Base-by-base conservation (phyloP, 2,113 vertebrate genomes). In the Cervus canadensis region DNA sequence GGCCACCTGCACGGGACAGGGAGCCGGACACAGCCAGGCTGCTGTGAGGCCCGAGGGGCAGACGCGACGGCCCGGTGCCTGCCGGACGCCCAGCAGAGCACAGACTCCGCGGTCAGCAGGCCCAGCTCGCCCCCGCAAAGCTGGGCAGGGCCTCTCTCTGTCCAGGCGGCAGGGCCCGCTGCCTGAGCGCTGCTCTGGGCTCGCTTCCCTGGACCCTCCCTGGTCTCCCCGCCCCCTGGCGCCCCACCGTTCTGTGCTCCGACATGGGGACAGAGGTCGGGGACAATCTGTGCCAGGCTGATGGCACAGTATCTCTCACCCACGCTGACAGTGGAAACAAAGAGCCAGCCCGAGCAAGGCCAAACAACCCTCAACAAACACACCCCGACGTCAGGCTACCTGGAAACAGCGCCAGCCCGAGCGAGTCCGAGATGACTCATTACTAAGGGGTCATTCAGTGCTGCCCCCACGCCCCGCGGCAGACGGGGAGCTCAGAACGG, bases 21-120 rank as follows among this genome's bases (percentile, higher is more conserved):
- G 23, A 36, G 25, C 50, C 3, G 26, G 36, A 62, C 5, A 10
- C 0, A 2, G 87, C 33, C 40, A 85, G 5, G 43, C 10, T 30
- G 43, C 62, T 3, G 0, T 28, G 21, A 74, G 60, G 60, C 21
- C 82, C 0, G 2, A 40, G n/a, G 7, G 7, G 82, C 21, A 14
- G 50, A 8, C 0, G 2, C 0, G 12, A 83, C 0, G 2, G 26
- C 40, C 21, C 1, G 7, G 23, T 25, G 11, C 14, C 56, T 40
- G 91, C 8, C 0, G 5, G 71, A 52, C 0, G 0, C 19, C n/a
- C 21, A 25, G 45, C 56, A 40, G 30, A 40, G 57, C 56, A 16
- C 40, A 9, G 11, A 33, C 76, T 11, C 17, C 5, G 3, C 3
- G 3, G 9, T 11, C 16, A 9, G 54, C 12, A 16, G 54, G 28